A percentile compares a stretch with the other conserved stretches of the same genome.
Evolutionary conservation across 92 coral and sea anemone species (phyloP).

Genomic region (Porites rus): DNA sequence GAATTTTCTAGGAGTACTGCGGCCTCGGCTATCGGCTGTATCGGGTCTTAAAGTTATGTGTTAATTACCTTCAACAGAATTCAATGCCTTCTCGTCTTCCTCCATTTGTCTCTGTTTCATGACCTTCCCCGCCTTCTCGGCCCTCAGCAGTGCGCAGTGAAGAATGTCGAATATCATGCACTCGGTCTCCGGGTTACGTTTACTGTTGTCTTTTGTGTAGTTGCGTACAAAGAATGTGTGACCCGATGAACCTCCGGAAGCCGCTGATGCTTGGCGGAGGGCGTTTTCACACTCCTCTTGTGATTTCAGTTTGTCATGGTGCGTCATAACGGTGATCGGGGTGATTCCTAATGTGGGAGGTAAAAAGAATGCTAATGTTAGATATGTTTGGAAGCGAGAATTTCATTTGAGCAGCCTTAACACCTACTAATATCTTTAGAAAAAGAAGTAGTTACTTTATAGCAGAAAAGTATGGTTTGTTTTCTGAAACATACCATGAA

Average conservation of each 20-base stretch:
- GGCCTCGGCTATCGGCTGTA: too few species aligned
- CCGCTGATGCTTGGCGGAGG: conserved; percentile 13
- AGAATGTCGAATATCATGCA: conserved; percentile 56
- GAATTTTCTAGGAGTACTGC: too few species aligned
- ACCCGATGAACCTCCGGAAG: conserved; percentile 54
- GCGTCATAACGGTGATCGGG: conserved; percentile 70
- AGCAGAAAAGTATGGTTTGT: too few species aligned
- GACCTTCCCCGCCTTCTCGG: conserved; percentile 56
- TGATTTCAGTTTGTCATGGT: conserved; percentile 18
- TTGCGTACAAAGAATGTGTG: conserved; percentile 57
- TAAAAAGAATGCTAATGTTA: neutral
- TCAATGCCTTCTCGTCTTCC: neutral
- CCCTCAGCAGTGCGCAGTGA: conserved; percentile 44
- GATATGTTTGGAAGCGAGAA: too few species aligned
- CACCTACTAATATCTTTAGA: too few species aligned
- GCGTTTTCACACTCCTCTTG: conserved; percentile 13
- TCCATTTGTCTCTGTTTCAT: conserved; percentile 32
- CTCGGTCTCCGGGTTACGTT: conserved; percentile 61
- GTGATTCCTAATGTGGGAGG: conserved; percentile 30
- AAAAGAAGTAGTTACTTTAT: too few species aligned
- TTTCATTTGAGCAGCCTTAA: too few species aligned
- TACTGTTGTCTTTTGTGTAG: conserved; percentile 53
- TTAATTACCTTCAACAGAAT: too few species aligned
- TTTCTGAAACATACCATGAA: too few species aligned
- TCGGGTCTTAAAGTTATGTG: too few species aligned